Percentiles rank a stretch among this genome's conserved stretches.
phyloP scores from a whole-genome alignment of 2,113 vertebrate genomes.

The Daboia siamensis region DNA sequence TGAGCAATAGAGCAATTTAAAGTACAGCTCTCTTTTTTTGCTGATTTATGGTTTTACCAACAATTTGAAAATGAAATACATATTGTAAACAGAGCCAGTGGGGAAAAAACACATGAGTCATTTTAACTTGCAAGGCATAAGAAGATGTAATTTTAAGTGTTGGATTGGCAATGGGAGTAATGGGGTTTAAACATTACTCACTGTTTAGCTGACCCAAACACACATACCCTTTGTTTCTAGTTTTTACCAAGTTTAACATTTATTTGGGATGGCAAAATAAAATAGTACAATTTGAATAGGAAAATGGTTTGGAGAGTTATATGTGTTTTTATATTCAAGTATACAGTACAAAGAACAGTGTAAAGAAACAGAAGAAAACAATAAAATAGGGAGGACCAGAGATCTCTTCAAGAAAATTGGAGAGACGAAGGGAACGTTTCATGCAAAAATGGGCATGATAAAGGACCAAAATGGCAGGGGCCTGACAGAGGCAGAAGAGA shows the following conservation, averaged over 20 bases:
- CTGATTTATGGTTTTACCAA: background rate
- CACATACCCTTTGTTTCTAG: background rate
- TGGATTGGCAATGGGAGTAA: background rate
- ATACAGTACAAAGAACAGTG: background rate
- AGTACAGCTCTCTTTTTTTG: background rate
- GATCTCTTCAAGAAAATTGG: no score
- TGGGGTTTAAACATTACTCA: background rate
- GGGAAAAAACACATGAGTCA: background rate
- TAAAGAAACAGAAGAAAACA: no score
- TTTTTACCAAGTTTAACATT: background rate
- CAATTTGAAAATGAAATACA: background rate
- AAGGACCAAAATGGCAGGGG: no score
- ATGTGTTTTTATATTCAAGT: background rate
- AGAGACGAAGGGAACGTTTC: no score
- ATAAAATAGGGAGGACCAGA: no score
- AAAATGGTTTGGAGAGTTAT: background rate
- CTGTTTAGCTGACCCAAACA: background rate
- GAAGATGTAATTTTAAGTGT: background rate
- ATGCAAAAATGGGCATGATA: no score
- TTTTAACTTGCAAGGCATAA: background rate
- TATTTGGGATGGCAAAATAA: background rate
- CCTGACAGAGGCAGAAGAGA: no score
- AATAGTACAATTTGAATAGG: background rate
- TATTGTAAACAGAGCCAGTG: background rate
- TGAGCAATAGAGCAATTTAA: background rate